A percentile compares a stretch with the other conserved stretches of the same genome.
These are phyloP conservation scores for Mormyrus iriodes DNA, from an alignment of 2,113 vertebrate species.

Conservation along the genomic window DNA sequence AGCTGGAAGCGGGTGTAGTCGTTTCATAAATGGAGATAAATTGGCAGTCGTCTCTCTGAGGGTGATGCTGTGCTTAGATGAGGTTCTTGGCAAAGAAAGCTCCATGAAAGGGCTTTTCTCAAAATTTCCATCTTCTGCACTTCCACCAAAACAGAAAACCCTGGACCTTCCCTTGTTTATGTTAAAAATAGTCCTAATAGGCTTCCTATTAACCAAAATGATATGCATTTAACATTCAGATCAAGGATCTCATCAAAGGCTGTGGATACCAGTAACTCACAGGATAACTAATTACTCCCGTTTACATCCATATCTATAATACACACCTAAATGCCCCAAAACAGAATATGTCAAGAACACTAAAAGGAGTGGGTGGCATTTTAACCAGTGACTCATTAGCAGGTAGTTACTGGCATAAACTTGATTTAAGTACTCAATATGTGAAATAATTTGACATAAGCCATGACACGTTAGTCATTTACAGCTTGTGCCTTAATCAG, in stretches of 20 bases:
- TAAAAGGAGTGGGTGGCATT: neutral
- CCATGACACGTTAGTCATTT: no score
- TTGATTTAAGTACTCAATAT: neutral
- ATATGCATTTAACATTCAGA: neutral
- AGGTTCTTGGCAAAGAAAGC: no score
- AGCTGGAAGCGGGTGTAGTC: neutral
- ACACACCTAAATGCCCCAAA: neutral
- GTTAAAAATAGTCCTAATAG: neutral
- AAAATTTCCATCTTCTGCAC: neutral
- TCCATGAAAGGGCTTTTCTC: neutral
- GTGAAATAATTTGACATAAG: neutral
- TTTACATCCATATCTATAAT: neutral
- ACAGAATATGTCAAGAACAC: neutral
- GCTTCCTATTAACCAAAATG: neutral
- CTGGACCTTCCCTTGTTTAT: neutral
- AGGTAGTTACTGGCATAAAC: neutral
- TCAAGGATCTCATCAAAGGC: neutral
- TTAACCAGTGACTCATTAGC: neutral
- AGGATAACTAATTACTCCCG: neutral
- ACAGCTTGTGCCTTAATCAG: no score
- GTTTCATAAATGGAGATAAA: neutral
- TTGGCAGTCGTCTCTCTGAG: neutral
- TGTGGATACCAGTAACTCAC: neutral
- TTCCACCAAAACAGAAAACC: neutral
- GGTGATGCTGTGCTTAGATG: neutral